These are phyloP conservation scores for Zosterops japonicus DNA, from an alignment of 2,113 vertebrate genomes.

Conservation along the genomic window DNA sequence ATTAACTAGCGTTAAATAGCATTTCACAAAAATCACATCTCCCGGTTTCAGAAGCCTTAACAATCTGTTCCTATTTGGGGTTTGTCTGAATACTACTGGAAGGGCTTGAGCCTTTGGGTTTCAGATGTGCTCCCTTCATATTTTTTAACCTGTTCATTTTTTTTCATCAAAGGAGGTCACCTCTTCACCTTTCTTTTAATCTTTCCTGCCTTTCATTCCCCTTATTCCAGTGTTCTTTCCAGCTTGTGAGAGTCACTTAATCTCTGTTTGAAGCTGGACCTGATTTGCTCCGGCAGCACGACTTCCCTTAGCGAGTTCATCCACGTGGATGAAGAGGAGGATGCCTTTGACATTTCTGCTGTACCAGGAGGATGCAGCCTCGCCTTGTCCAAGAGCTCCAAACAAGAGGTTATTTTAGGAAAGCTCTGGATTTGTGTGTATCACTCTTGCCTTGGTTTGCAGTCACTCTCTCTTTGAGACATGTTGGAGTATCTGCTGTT, in stretches of 20 bases:
- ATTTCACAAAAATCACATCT: not conserved
- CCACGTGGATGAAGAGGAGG: slow-evolving; percentile 39
- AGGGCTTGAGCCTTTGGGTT: not conserved
- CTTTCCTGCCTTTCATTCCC: slow-evolving; percentile 50
- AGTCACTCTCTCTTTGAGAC: not conserved
- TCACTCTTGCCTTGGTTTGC: not conserved
- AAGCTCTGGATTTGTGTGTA: slow-evolving; percentile 8
- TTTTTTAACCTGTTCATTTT: slow-evolving; percentile 49
- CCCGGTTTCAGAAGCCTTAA: not conserved
- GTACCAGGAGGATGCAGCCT: not conserved
- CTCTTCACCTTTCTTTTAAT: slow-evolving; percentile 65
- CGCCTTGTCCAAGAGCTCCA: not conserved
- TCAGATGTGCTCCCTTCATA: not conserved
- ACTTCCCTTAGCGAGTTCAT: slow-evolving; percentile 29
- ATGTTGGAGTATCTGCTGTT: not conserved
- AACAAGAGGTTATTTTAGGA: slow-evolving; percentile 56
- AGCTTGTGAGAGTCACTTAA: slow-evolving; percentile 54
- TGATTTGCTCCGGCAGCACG: slow-evolving; percentile 32
- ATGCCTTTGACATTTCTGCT: slow-evolving; percentile 53
- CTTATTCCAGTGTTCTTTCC: slow-evolving; percentile 34
- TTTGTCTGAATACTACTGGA: not conserved
- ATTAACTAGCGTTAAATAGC: not conserved
- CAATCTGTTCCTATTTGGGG: not conserved
- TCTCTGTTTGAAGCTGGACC: slow-evolving; percentile 56
- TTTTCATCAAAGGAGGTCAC: slow-evolving; percentile 56